A percentile compares a stretch with the other conserved stretches of the same genome.
Conservation (phyloP, 1,140 invertebrate species). For the Drosophila chauvacae region DNA sequence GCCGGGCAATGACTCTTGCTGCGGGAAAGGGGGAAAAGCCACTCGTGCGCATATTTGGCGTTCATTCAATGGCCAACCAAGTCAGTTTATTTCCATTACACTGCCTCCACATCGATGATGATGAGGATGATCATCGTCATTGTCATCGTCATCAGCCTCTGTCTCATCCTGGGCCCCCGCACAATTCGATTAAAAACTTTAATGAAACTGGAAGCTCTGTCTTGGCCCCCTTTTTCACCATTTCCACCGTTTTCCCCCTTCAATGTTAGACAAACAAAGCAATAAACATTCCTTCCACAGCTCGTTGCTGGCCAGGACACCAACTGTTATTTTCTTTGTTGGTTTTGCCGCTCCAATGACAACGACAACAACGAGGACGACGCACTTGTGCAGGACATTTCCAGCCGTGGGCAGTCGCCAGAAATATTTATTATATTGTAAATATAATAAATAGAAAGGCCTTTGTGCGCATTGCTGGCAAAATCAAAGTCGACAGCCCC, state of each 20-base stretch:
- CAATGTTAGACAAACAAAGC: slow-evolving; percentile 54
- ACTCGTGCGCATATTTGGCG: slow-evolving; percentile 7
- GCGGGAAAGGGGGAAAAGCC: not conserved
- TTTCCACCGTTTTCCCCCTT: slow-evolving; percentile 3
- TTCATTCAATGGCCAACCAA: slow-evolving; percentile 8
- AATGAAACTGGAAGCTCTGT: slow-evolving; percentile 30
- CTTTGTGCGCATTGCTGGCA: slow-evolving; percentile 46
- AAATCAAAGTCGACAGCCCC: slow-evolving; percentile 65
- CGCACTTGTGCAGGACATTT: slow-evolving; percentile 30
- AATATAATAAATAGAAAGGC: slow-evolving; percentile 73
- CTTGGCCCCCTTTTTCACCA: not conserved
- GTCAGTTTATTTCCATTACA: slow-evolving; percentile 37
- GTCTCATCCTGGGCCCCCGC: not conserved
- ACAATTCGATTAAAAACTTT: slow-evolving; percentile 35
- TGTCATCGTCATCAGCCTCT: not conserved
- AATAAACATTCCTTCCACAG: slow-evolving; percentile 62
- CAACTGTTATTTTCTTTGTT: slow-evolving; percentile 35
- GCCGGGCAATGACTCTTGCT: not conserved
- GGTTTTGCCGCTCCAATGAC: slow-evolving; percentile 16
- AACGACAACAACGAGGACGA: not conserved
- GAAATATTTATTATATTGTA: slow-evolving; percentile 79
- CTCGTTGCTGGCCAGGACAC: slow-evolving; percentile 5
- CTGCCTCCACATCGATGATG: slow-evolving; percentile 6
- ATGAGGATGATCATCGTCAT: not conserved
- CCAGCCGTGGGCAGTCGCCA: slow-evolving; percentile 22